phyloP scores from a whole-genome alignment of 1,140 invertebrate species.

The Theocolax elegans region DNA sequence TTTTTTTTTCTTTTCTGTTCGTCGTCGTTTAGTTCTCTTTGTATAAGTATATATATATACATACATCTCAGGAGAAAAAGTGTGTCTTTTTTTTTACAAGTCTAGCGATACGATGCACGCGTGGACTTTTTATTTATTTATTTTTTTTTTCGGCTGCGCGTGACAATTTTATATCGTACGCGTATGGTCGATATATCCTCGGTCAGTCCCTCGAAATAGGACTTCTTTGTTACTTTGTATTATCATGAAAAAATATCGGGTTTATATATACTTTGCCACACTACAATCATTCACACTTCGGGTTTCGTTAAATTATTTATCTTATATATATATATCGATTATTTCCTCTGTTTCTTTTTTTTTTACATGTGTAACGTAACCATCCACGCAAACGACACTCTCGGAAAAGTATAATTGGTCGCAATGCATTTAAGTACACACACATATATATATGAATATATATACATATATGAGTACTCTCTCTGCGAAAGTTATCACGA shows the following conservation, averaged over 20 bases:
- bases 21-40: too few species aligned
- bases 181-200: slow-evolving; percentile 9
- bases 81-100: slow-evolving; percentile 20
- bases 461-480: too few species aligned
- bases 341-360: neutral
- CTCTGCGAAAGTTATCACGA: slow-evolving; percentile 21
- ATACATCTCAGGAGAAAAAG: slow-evolving; percentile 22
- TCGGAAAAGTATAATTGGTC: slow-evolving; percentile 37
- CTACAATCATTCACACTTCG: too few species aligned
- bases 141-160: too few species aligned
- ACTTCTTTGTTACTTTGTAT: neutral
- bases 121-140: too few species aligned
- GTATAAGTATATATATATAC: neutral
- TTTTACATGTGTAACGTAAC: too few species aligned
- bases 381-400: neutral
- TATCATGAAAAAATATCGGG: slow-evolving; percentile 38
- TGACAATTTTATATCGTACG: too few species aligned
- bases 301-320: too few species aligned
- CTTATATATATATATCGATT: too few species aligned
- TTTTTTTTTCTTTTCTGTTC: neutral
- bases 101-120: neutral
- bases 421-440: slow-evolving; percentile 13
- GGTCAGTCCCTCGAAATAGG: neutral
- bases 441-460: too few species aligned
- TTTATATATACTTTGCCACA: slow-evolving; percentile 26